Base-by-base conservation (phyloP, 2,888 invertebrate genomes). In the Poecilus cupreus region DNA sequence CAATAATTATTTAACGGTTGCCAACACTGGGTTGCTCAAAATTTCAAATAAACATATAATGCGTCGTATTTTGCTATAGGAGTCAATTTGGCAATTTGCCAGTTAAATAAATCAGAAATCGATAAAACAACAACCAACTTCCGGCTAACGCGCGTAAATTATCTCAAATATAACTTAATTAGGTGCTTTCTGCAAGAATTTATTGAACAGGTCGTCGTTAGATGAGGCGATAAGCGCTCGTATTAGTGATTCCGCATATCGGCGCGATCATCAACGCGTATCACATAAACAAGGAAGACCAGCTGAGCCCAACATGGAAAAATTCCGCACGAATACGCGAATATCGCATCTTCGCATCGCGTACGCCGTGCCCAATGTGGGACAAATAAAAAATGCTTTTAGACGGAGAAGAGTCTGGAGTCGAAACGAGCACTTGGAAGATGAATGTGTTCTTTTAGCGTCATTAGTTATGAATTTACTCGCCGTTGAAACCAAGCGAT, bases 381-480 rank as follows among this genome's bases (percentile, higher is more conserved):
- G 76, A 24, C 76, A 76, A 54, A 57, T 32, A 57, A 76, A 57
- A 76, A 57, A 54, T 37, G 54, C 16, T 32, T 74, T 32, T 24
- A 51, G 18, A 54, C 11, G 18, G 32, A 43, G 43, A 16, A n/a
- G 18, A 13, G 22, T 16, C 39, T n/a, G 43, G 13, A 46, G 8
- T 46, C 13, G 49, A 20, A 22, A 18, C 22, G 8, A 43, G 74
- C 20, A 18, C 13, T 39, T 57, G 26, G 18, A 76, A 57, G 57
- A 76, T 57, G 54, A 26, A 76, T 76, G 57, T 24, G 54, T 76
- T 76, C 57, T 18, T 37, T 54, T 54, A 76, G 76, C 26, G 54
- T 76, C 76, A 76, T 76, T 76, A 76, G 54, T 76, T 54, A 26
- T 37, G 57, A 76, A 54, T 76, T 76, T 54, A 54, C 37, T 64